Evolutionary conservation across 64 coral and sea anemone species (phyloP), one percentile per base, ranked within the genome.

Genomic region (Stichodactyla mertensii): DNA sequence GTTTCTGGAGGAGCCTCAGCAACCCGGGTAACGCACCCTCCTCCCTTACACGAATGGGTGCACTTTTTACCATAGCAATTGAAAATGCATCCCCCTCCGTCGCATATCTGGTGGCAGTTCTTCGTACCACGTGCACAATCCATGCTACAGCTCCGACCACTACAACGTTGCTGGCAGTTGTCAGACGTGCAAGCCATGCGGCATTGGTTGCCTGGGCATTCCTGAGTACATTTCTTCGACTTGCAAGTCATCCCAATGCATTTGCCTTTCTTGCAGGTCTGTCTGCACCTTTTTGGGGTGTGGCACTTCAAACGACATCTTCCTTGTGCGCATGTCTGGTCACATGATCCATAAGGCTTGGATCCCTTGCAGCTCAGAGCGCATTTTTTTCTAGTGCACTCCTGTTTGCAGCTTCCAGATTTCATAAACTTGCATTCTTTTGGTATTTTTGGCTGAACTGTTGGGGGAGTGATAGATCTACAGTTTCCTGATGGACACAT

Each of bases 151-250:
- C 94, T 88, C 31, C 88, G 71, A 16, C 92, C 86, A 55, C 51
- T 64, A 52, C 94, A 96, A 26, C 51, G 71, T 52, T 96, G 94
- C 0, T 64, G 88, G 59, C 94, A 96, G 23, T 89, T 92, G 18
- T 93, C 86, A 55, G 94, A 90, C 64, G 88, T 87, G 78, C 94
- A 96, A 55, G 91, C 94, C 88, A 96, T 90, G 51, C 89, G 81
- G 74, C 94, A 96, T n/a, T 87, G 83, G 31, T 92, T 89, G 1
- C 94, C 91, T 5, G 28, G 71, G 80, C 91, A 96, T 36, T 92
- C 84, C 52, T 96, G 94, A 58, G 51, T 55, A 28, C 94, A 96
- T 56, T 88, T 83, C 22, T 86, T 87, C 5, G 91, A 83, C 54
- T 92, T 92, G 52, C 94, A 96, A 10, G 87, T 86, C 78, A 89